A percentile compares a stretch with the other conserved stretches of the same genome.
Evolutionary conservation across 2,797 vertebrate genomes (phyloP).

Genomic region (Brachyrhaphis roseni): DNA sequence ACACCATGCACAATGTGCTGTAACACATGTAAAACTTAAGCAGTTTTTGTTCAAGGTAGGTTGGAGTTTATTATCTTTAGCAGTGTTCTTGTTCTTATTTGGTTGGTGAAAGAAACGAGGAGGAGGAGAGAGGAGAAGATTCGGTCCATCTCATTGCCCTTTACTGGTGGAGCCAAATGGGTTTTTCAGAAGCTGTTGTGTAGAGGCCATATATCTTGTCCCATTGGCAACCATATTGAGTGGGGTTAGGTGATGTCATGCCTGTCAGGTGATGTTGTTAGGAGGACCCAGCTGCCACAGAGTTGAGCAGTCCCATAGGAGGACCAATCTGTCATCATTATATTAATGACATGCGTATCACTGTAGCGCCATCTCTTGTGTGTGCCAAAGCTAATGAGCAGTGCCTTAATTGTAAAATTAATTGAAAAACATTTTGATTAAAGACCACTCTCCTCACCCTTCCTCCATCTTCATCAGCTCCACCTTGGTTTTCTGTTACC

Average conservation of each 20-base stretch:
- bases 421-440: slow-evolving; percentile 85
- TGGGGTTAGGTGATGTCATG: slow-evolving; percentile 72
- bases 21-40: slow-evolving; percentile 50
- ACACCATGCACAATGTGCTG: slow-evolving; percentile 45
- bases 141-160: slow-evolving; percentile 44
- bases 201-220: slow-evolving; percentile 36
- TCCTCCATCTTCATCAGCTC: slow-evolving; percentile 69
- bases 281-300: slow-evolving; percentile 72
- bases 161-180: slow-evolving; percentile 37
- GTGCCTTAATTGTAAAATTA: slow-evolving; percentile 83
- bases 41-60: slow-evolving; percentile 32
- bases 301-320: slow-evolving; percentile 70
- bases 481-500: slow-evolving; percentile 18
- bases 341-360: slow-evolving; percentile 77
- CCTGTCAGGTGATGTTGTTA: slow-evolving; percentile 71
- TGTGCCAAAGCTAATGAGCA: slow-evolving; percentile 80
- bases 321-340: slow-evolving; percentile 82
- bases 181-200: slow-evolving; percentile 38
- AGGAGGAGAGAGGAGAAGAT: slow-evolving; percentile 22
- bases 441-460: slow-evolving; percentile 73
- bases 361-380: slow-evolving; percentile 78
- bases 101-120: slow-evolving; percentile 33
- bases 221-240: slow-evolving; percentile 58
- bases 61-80: slow-evolving; percentile 25
- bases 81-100: slow-evolving; percentile 50